A percentile compares a stretch with the other conserved stretches of the same genome.
Evolutionary conservation across 1,140 invertebrate species (phyloP).

Genomic region (Heliconius nattereri): DNA sequence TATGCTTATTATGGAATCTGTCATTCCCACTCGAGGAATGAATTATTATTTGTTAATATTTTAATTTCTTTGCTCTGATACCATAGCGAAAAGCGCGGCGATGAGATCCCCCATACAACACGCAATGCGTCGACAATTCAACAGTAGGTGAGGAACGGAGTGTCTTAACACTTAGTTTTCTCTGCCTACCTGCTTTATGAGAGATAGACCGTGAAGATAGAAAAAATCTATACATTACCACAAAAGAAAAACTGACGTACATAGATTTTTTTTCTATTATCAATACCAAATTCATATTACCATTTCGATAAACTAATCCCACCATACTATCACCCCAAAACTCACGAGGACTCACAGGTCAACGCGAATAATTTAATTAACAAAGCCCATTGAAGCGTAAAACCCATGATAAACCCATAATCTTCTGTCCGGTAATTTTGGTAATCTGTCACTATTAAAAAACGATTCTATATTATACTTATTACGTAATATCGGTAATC

Average conservation of each 20-base stretch:
- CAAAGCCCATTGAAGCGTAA: slow-evolving; percentile 40
- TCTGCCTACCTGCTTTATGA: too few relatives aligned
- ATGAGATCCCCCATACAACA: too few relatives aligned
- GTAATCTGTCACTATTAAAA: slow-evolving; percentile 37
- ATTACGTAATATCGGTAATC: slow-evolving; percentile 20
- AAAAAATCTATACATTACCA: background rate
- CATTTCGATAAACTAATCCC: background rate
- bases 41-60: too few relatives aligned
- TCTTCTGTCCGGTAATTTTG: slow-evolving; percentile 36
- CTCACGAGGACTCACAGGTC: slow-evolving; percentile 33
- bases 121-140: too few relatives aligned
- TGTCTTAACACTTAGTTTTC: too few relatives aligned
- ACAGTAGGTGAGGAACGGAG: too few relatives aligned
- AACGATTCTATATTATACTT: slow-evolving; percentile 26
- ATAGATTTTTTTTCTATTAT: background rate
- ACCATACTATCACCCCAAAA: background rate
- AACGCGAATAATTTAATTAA: slow-evolving; percentile 54
- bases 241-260: background rate
- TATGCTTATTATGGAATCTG: background rate
- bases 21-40: too few relatives aligned
- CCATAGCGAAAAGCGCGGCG: too few relatives aligned
- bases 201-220: too few relatives aligned
- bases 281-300: background rate
- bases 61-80: too few relatives aligned
- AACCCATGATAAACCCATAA: slow-evolving; percentile 33